These are phyloP conservation scores for Sarcophaga subvicina DNA, from an alignment of 2,888 invertebrate genomes.

Conservation along the genomic window DNA sequence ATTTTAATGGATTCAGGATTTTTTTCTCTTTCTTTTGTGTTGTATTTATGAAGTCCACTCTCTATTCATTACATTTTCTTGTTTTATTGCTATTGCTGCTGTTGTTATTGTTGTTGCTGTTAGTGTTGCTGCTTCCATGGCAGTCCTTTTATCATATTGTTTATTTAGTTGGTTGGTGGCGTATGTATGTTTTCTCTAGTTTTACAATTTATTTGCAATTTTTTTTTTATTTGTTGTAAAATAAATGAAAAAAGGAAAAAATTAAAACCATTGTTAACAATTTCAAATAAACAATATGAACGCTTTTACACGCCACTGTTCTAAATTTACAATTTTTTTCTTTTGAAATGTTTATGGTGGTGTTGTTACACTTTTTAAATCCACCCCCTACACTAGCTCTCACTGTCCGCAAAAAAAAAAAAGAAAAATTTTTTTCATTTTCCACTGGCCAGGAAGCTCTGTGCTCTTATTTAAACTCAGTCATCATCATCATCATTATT, in stretches of 20 bases:
- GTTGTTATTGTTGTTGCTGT: too few species aligned
- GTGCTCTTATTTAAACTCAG: constrained; percentile 16
- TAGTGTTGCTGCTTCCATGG: neutral
- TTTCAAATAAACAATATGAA: constrained; percentile 44
- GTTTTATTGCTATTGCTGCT: too few species aligned
- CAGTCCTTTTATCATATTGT: constrained; percentile 8
- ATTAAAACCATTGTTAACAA: constrained; percentile 36
- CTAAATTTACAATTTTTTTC: neutral
- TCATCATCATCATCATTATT: too few species aligned
- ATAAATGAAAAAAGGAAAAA: neutral
- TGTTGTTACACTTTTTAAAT: neutral
- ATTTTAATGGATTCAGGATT: neutral
- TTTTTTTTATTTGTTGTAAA: neutral
- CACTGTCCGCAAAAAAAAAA: too few species aligned
- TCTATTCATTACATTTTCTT: neutral
- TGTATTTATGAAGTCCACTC: neutral
- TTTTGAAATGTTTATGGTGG: neutral
- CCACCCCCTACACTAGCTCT: too few species aligned
- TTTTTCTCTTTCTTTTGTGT: neutral
- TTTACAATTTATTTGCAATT: neutral
- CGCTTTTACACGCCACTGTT: constrained; percentile 6
- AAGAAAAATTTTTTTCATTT: constrained; percentile 11
- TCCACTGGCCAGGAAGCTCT: constrained; percentile 41
- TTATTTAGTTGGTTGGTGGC: neutral
- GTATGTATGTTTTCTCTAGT: neutral